phyloP scores from a whole-genome alignment of 2,888 invertebrate genomes.

The Tiphia femorata region DNA sequence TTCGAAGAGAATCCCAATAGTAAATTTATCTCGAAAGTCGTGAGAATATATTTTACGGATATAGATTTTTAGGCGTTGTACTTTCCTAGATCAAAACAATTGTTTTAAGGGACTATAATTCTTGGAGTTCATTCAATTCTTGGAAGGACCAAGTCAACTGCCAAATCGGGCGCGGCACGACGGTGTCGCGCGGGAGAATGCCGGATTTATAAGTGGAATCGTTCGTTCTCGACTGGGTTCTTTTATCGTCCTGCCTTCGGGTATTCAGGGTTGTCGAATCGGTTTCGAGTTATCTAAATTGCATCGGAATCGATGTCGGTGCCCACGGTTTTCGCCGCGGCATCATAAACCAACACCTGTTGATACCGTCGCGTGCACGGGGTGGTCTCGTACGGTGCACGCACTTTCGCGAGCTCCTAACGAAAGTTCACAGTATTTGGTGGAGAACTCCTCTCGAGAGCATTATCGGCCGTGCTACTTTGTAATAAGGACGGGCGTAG shows the following conservation, averaged over 20 bases:
- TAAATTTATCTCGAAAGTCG: too few species aligned
- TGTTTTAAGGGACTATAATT: too few species aligned
- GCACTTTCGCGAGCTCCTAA: neutral
- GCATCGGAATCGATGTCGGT: slow-evolving; percentile 67
- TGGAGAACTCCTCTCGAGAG: neutral
- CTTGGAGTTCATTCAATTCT: too few species aligned
- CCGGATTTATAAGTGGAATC: slow-evolving; percentile 43
- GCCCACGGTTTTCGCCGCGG: slow-evolving; percentile 58
- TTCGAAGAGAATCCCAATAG: too few species aligned
- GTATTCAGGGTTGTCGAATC: slow-evolving; percentile 59
- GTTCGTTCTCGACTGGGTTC: slow-evolving; percentile 27
- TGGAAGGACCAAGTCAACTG: too few species aligned
- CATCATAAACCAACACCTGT: slow-evolving; percentile 66
- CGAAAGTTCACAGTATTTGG: neutral
- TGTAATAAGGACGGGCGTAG: too few species aligned
- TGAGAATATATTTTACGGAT: too few species aligned
- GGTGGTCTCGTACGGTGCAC: slow-evolving; percentile 38
- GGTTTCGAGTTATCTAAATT: slow-evolving; percentile 66
- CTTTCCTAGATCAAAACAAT: too few species aligned
- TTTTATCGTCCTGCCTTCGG: slow-evolving; percentile 53
- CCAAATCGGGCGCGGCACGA: too few species aligned
- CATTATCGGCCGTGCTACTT: too few species aligned
- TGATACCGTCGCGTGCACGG: slow-evolving; percentile 51
- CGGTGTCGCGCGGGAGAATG: slow-evolving; percentile 42
- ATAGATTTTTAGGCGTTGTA: too few species aligned